Percentiles rank a stretch among this genome's conserved stretches.
These are phyloP conservation scores for Mactromeris polynyma DNA, from an alignment of 2,888 invertebrate genomes.

Conservation along the genomic window DNA sequence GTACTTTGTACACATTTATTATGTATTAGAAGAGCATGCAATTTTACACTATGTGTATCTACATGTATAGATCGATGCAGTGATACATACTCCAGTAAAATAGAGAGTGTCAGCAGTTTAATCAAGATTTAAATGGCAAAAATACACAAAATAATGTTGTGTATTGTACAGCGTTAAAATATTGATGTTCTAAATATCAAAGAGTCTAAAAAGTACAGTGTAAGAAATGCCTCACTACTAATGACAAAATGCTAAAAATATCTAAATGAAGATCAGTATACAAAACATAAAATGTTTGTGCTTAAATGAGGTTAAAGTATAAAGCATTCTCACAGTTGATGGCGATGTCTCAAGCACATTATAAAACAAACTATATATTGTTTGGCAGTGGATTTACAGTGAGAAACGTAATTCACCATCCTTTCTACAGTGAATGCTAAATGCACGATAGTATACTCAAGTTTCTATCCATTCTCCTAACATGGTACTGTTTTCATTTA, in stretches of 20 bases:
- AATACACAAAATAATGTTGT: conserved; percentile 14
- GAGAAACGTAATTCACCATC: neutral
- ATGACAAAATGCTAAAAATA: neutral
- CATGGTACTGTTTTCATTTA: neutral
- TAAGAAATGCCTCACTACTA: neutral
- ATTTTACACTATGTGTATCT: conserved; percentile 38
- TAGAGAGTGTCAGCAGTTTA: conserved; percentile 44
- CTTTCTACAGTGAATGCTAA: neutral
- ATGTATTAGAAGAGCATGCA: conserved; percentile 21
- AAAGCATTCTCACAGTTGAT: neutral
- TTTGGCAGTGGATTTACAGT: neutral
- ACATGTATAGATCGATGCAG: conserved; percentile 30
- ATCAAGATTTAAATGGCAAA: conserved; percentile 28
- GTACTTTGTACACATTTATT: conserved; percentile 36
- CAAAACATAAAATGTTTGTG: neutral
- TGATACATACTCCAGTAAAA: conserved; percentile 20
- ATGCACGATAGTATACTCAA: neutral
- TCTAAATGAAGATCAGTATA: neutral
- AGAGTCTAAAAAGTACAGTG: conserved; percentile 12
- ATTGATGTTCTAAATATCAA: conserved; percentile 1
- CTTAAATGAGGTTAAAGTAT: neutral
- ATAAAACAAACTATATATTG: neutral
- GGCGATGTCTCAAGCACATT: neutral
- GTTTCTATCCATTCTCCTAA: neutral
- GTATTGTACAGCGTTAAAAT: neutral